Base-by-base conservation (phyloP, 2,888 invertebrate genomes). In the Baronia brevicornis region DNA sequence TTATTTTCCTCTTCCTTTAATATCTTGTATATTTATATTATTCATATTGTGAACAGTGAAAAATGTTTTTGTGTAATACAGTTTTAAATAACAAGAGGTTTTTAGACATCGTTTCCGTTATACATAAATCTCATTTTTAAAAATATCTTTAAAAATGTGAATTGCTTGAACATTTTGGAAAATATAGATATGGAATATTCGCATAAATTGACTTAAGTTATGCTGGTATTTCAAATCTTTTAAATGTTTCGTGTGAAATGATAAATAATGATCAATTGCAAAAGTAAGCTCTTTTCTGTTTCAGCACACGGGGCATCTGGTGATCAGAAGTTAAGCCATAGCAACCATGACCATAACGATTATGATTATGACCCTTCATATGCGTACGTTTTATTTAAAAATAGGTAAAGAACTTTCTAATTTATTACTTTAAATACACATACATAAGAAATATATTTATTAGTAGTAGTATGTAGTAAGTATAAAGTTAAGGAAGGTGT, bases 381-480 rank as follows among this genome's bases (percentile, higher is more conserved):
- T 58, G 90, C 94, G 2, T 93, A 92, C 65, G 89, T 96, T 38
- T 85, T 88, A 46, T 90, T 95, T 41, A 90, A 91, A 59, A 89
- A 91, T 58, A 87, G 88, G 90, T 92, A 46, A 31, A n/a, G n/a
- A n/a, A n/a, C n/a, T n/a, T n/a, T n/a, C n/a, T n/a, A n/a, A n/a
- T n/a, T n/a, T n/a, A n/a, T n/a, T n/a, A n/a, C n/a, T n/a, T n/a
- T n/a, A n/a, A n/a, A n/a, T n/a, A n/a, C n/a, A n/a, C n/a, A n/a
- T n/a, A n/a, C n/a, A n/a, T n/a, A n/a, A n/a, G n/a, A n/a, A n/a
- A n/a, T n/a, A n/a, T n/a, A n/a, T n/a, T n/a, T n/a, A n/a, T n/a
- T n/a, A n/a, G n/a, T n/a, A n/a, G n/a, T n/a, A n/a, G n/a, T n/a
- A n/a, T n/a, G n/a, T n/a, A n/a, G n/a, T n/a, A n/a, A n/a, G n/a